Base-by-base conservation (phyloP, 1,140 invertebrate species). In the Dendrolimus punctatus region DNA sequence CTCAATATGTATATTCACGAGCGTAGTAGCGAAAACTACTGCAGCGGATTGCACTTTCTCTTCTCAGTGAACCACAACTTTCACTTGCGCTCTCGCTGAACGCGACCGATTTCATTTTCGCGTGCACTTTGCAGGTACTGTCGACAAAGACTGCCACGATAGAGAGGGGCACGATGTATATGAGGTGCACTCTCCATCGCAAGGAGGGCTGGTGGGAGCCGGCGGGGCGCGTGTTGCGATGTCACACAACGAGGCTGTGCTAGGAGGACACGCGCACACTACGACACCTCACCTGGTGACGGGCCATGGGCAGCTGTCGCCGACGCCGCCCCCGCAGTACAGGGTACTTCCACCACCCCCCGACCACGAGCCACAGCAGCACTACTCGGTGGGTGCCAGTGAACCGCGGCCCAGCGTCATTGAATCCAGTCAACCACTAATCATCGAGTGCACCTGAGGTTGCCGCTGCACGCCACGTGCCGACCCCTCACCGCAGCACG, bases 381-480 rank as follows among this genome's bases (percentile, higher is more conserved):
- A 79, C 51, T 84, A 86, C 56, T 59, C 60, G 9, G 55, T 76
- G 40, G 56, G 62, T 10, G 78, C 73, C 40, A 90, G 90, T 58
- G 93, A 94, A 69, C 91, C 91, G 39, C 88, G 94, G 41, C 93
- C 93, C 40, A 94, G 91, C 66, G 94, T 95, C 49, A 95, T 95
- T 78, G 94, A 95, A 85, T 94, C 93, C 43, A 95, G 90, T 62
- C 94, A 95, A 76, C 94, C 93, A 39, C 93, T 95, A 85, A 94
- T 95, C 65, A 95, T 95, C 66, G 94, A 95, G 88, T 95, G 94
- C 88, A 95, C 94, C 84, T 95, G 95, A 91, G 71, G 44, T 40
- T 41, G 49, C 8, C 23, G 23, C 52, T 39, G 47, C 40, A 43
- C 57, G 42, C 43, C 48, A 43, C 47, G 43, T 58, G 50, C 42